Percentiles rank a stretch among this genome's conserved stretches.
Conservation (phyloP, 2,888 invertebrate species). For the Papilio demoleus region DNA sequence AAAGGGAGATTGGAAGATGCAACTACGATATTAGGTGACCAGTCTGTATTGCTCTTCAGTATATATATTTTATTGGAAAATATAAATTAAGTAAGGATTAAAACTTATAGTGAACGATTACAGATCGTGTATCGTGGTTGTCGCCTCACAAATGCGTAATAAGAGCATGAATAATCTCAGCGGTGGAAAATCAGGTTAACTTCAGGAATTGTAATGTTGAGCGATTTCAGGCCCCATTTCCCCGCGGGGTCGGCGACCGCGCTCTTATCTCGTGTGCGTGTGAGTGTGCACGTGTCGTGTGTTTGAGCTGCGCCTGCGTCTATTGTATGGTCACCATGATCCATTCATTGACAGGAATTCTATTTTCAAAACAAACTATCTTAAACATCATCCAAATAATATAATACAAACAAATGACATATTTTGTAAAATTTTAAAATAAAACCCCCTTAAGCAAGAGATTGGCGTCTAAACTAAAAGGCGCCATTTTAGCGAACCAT, state of each 20-base stretch:
- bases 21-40: no score
- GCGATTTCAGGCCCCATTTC: conserved; percentile 77
- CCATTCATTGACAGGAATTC: background rate
- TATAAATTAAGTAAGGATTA: conserved; percentile 7
- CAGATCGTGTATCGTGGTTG: background rate
- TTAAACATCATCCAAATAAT: background rate
- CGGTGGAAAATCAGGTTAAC: conserved; percentile 39
- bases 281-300: conserved; percentile 59
- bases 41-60: no score
- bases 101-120: background rate
- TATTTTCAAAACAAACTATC: background rate
- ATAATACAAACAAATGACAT: no score
- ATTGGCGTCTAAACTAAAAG: no score
- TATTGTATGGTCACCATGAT: conserved; percentile 40
- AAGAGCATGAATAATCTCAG: conserved; percentile 24
- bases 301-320: conserved; percentile 60
- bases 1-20: no score
- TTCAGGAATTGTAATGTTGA: conserved; percentile 55
- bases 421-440: no score
- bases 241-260: conserved; percentile 69
- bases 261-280: conserved; percentile 69
- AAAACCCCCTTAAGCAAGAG: no score
- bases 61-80: background rate
- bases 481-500: no score
- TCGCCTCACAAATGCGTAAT: conserved; percentile 13